phyloP scores from a whole-genome alignment of 2,888 invertebrate species.

The Germaria angustata region DNA sequence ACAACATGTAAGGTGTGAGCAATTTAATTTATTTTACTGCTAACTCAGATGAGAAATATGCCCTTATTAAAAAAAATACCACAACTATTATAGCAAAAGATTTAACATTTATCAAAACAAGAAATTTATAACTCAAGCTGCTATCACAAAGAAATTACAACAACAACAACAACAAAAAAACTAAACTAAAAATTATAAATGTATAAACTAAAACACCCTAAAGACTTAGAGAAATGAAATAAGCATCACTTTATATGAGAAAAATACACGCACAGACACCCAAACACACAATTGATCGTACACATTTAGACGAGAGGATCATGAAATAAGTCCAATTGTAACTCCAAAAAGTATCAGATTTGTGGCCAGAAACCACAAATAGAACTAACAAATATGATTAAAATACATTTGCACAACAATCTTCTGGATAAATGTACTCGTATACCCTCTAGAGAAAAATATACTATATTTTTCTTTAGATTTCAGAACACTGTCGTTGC shows the following conservation, averaged over 20 bases:
- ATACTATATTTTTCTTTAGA: conserved; percentile 11
- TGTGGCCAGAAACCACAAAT: background rate
- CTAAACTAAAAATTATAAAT: conserved; percentile 31
- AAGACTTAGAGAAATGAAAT: conserved; percentile 7
- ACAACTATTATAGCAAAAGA: conserved; percentile 19
- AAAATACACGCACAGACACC: background rate
- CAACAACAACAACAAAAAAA: background rate
- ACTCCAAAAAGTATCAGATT: background rate
- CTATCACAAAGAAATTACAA: background rate
- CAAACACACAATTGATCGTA: background rate
- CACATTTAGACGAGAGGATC: background rate
- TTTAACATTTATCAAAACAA: conserved; percentile 50
- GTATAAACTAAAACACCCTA: conserved; percentile 56
- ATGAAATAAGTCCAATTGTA: conserved; percentile 33
- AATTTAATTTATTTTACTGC: background rate
- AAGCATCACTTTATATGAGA: conserved; percentile 15
- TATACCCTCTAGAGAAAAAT: background rate
- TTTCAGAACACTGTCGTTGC: conserved; percentile 57
- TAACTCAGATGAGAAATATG: background rate
- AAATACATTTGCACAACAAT: conserved; percentile 7
- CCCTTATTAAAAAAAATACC: conserved; percentile 25
- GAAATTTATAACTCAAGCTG: background rate
- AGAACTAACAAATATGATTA: conserved; percentile 47
- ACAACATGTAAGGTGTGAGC: background rate
- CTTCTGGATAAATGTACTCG: conserved; percentile 2